Conservation (phyloP, 2,888 invertebrate species). For the Taenaris catops region DNA sequence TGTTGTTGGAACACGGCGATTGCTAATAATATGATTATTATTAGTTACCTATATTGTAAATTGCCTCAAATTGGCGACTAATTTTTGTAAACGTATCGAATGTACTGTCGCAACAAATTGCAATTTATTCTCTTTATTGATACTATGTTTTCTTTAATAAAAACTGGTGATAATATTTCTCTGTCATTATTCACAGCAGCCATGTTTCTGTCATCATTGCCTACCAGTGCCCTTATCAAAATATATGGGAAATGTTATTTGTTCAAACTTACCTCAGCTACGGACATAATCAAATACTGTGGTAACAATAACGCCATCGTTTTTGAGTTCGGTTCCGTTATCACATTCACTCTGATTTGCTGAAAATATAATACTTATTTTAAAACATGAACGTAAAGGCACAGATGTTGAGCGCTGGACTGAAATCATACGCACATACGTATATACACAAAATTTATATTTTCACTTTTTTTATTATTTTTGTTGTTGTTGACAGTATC, state of each 20-base stretch:
- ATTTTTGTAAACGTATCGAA: conserved; percentile 26
- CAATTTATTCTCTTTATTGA: conserved; percentile 11
- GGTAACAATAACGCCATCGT: conserved; percentile 89
- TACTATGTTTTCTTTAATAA: conserved; percentile 6
- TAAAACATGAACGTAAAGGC: too few relatives aligned
- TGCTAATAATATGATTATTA: conserved; percentile 68
- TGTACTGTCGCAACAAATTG: conserved; percentile 13
- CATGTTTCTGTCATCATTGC: too few relatives aligned
- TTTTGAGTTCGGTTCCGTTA: conserved; percentile 83
- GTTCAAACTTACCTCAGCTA: conserved; percentile 89
- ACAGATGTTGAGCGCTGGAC: too few relatives aligned
- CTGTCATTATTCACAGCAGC: too few relatives aligned
- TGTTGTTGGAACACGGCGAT: conserved; percentile 48
- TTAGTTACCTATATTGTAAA: conserved; percentile 33
- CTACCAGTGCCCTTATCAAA: too few relatives aligned
- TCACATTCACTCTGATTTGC: conserved; percentile 45
- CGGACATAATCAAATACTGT: conserved; percentile 90
- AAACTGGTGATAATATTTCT: neutral
- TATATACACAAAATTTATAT: too few relatives aligned
- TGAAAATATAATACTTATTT: conserved; percentile 33
- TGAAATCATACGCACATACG: too few relatives aligned
- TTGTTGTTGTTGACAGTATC: too few relatives aligned
- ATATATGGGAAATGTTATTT: too few relatives aligned
- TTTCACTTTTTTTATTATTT: too few relatives aligned
- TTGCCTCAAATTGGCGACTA: conserved; percentile 31